Conservation (phyloP, 1,140 invertebrate genomes). For the Atopsyche davidsoni region DNA sequence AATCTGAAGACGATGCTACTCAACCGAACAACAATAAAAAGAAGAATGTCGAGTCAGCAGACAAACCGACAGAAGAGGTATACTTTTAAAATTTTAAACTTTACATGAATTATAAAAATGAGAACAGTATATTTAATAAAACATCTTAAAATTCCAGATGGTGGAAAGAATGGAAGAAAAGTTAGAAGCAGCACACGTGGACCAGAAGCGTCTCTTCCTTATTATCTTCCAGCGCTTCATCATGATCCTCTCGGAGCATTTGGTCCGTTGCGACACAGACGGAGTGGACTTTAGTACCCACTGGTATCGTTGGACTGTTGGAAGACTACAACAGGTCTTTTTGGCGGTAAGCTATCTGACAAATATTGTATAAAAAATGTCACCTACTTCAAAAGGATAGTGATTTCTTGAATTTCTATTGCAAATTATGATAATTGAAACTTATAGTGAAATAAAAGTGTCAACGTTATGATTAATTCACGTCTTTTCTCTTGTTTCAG, state of each 20-base stretch:
- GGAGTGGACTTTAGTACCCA: constrained; percentile 88
- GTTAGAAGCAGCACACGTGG: constrained; percentile 87
- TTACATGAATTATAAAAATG: too few relatives aligned
- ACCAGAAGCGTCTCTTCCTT: constrained; percentile 94
- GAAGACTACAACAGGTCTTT: constrained; percentile 92
- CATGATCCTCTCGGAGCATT: constrained; percentile 95
- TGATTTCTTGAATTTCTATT: not conserved
- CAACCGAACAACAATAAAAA: constrained; percentile 38
- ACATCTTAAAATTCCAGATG: constrained; percentile 41
- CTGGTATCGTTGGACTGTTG: constrained; percentile 96
- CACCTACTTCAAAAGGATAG: not conserved
- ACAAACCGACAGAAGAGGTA: constrained; percentile 77
- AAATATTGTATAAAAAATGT: not conserved
- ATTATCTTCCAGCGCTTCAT: constrained; percentile 98
- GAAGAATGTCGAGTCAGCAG: constrained; percentile 59
- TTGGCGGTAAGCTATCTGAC: constrained; percentile 74
- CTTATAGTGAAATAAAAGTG: constrained; percentile 4
- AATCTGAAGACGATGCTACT: constrained; percentile 67
- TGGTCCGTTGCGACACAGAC: constrained; percentile 89
- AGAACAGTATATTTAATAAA: too few relatives aligned
- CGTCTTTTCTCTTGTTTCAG: constrained; percentile 49
- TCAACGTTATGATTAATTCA: not conserved
- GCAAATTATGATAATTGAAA: constrained; percentile 22
- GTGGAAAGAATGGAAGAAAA: constrained; percentile 95
- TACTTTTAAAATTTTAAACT: too few relatives aligned